These are phyloP conservation scores for Dendrocincla fuliginosa DNA, from an alignment of 2,797 vertebrate genomes.

Conservation along the genomic window DNA sequence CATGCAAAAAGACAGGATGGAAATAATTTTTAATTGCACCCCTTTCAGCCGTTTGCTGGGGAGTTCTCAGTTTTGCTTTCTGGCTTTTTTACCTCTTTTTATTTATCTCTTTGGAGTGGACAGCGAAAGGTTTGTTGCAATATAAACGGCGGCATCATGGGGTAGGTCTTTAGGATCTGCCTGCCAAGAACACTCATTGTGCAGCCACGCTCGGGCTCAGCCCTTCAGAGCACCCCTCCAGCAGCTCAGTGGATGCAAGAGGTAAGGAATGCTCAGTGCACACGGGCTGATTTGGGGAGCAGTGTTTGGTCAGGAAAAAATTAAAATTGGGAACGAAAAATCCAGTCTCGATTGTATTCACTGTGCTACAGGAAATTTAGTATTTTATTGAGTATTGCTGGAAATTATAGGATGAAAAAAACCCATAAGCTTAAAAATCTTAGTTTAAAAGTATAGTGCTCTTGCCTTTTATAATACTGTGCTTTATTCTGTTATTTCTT, in stretches of 20 bases:
- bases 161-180: slow-evolving; percentile 67
- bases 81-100: slow-evolving; percentile 69
- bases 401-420: background rate
- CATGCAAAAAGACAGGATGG: slow-evolving; percentile 79
- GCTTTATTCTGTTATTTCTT: background rate
- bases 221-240: slow-evolving; percentile 67
- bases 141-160: slow-evolving; percentile 62
- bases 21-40: slow-evolving; percentile 77
- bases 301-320: background rate
- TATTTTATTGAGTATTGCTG: background rate
- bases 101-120: slow-evolving; percentile 58
- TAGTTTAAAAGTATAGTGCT: background rate
- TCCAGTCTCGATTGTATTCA: background rate
- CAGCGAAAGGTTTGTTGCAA: slow-evolving; percentile 72
- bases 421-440: background rate
- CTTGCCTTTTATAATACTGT: background rate
- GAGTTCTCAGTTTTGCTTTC: background rate
- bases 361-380: background rate
- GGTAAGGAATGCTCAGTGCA: slow-evolving; percentile 43
- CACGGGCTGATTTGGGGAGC: background rate
- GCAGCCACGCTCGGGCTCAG: slow-evolving; percentile 74
- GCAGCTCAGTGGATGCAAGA: slow-evolving; percentile 58
- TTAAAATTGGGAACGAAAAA: background rate
- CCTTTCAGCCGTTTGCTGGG: slow-evolving; percentile 65
- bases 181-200: slow-evolving; percentile 73